Evolutionary conservation across 2,888 invertebrate genomes (phyloP).

Genomic region (Leptopilina drosophilae): DNA sequence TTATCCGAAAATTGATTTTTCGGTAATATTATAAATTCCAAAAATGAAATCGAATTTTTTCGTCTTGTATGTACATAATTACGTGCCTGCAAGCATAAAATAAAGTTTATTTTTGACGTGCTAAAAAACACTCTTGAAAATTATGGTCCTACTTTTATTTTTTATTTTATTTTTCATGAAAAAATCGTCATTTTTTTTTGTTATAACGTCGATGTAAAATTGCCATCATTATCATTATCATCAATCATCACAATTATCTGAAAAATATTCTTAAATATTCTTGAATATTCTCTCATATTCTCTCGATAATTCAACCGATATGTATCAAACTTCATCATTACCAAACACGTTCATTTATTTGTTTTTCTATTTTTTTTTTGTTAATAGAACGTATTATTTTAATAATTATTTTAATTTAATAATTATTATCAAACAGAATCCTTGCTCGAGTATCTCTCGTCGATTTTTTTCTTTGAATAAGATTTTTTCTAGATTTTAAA

Average conservation of each 20-base stretch:
- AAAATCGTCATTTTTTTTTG: too few relatives aligned
- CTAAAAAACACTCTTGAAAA: constrained; percentile 48
- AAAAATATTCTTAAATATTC: not conserved
- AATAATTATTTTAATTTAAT: constrained; percentile 2
- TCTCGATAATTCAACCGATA: constrained; percentile 13
- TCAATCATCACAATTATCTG: not conserved
- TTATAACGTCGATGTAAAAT: constrained; percentile 26
- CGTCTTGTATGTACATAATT: constrained; percentile 60
- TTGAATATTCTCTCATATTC: constrained; percentile 2
- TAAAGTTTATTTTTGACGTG: constrained; percentile 73
- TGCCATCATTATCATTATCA: not conserved
- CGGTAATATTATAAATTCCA: constrained; percentile 54
- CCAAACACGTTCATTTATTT: not conserved
- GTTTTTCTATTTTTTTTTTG: too few relatives aligned
- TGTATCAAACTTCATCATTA: constrained; percentile 34
- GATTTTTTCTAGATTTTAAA: constrained; percentile 1
- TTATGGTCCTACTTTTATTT: constrained; percentile 20
- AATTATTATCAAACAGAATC: not conserved
- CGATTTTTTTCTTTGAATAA: not conserved
- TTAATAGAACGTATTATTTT: constrained; percentile 18
- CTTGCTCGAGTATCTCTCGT: constrained; percentile 17
- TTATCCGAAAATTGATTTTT: constrained; percentile 58
- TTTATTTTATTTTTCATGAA: too few relatives aligned
- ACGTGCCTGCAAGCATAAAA: constrained; percentile 62
- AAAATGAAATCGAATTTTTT: constrained; percentile 48